These are phyloP conservation scores for Epinotia ramella DNA, from an alignment of 2,888 invertebrate genomes.

Conservation along the genomic window DNA sequence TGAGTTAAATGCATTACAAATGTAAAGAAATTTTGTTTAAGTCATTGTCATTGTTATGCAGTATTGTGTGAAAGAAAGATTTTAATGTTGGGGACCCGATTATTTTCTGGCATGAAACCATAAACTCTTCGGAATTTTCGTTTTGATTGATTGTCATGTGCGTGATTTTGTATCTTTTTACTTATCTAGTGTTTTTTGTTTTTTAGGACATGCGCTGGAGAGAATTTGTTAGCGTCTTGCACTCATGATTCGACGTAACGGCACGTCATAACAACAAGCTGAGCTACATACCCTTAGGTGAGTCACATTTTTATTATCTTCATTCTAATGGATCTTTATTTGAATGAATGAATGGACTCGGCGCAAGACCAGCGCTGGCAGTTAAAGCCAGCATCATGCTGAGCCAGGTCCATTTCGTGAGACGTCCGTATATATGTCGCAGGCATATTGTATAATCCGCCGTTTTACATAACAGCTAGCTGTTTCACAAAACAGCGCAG, in stretches of 20 bases:
- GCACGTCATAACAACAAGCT: conserved; percentile 77
- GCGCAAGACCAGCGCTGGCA: too few species aligned
- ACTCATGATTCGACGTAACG: conserved; percentile 68
- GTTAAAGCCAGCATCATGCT: too few species aligned
- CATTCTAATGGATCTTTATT: too few species aligned
- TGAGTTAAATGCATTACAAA: conserved; percentile 56
- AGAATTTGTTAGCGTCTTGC: conserved; percentile 53
- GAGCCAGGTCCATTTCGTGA: too few species aligned
- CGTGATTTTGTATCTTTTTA: conserved; percentile 21
- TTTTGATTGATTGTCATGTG: not conserved
- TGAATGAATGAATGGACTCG: too few species aligned
- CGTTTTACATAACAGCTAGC: too few species aligned
- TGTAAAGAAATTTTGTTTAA: conserved; percentile 44
- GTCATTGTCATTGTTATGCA: conserved; percentile 40
- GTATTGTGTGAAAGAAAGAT: conserved; percentile 27
- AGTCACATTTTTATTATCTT: conserved; percentile 48
- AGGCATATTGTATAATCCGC: too few species aligned
- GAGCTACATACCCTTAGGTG: conserved; percentile 74
- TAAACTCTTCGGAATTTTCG: too few species aligned
- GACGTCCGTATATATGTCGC: too few species aligned
- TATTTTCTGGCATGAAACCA: not conserved
- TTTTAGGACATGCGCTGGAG: conserved; percentile 67
- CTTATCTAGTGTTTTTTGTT: conserved; percentile 55
- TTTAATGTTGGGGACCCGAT: conserved; percentile 19
- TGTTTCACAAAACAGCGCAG: too few species aligned